These are phyloP conservation scores for Clarias magur DNA, from an alignment of 2,113 vertebrate species.

Conservation along the genomic window DNA sequence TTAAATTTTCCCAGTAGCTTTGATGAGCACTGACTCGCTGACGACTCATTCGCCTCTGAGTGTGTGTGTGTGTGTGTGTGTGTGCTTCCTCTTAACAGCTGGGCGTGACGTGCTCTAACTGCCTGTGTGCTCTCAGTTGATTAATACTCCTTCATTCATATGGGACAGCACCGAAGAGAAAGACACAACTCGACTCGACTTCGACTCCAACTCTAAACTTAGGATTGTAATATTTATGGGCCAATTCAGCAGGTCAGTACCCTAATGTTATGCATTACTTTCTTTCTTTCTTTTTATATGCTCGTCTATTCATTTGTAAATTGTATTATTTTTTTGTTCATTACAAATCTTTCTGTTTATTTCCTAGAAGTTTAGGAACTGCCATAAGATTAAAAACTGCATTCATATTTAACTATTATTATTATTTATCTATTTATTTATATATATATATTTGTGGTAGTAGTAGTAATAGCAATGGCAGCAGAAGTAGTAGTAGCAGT, in stretches of 20 bases:
- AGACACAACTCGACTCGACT: neutral
- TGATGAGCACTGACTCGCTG: constrained; percentile 11
- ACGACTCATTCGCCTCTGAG: neutral
- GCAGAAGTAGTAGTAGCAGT: neutral
- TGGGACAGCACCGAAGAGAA: neutral
- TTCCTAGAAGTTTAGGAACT: neutral
- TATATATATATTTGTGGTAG: neutral
- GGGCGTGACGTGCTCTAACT: neutral
- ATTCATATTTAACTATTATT: neutral
- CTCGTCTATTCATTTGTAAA: too few species aligned
- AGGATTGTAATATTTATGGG: neutral
- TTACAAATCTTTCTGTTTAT: neutral
- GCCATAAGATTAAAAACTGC: neutral
- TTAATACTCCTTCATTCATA: neutral
- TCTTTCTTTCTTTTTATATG: neutral
- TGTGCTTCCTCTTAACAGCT: neutral
- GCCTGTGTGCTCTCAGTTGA: neutral
- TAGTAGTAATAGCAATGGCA: neutral
- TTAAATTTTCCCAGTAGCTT: constrained; percentile 1
- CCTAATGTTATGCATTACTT: neutral
- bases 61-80: neutral
- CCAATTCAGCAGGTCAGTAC: neutral
- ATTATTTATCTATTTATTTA: too few species aligned
- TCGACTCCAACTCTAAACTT: neutral
- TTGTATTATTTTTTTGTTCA: neutral